phyloP scores from a whole-genome alignment of 2,113 vertebrate genomes.

The Ibidorhyncha struthersii region DNA sequence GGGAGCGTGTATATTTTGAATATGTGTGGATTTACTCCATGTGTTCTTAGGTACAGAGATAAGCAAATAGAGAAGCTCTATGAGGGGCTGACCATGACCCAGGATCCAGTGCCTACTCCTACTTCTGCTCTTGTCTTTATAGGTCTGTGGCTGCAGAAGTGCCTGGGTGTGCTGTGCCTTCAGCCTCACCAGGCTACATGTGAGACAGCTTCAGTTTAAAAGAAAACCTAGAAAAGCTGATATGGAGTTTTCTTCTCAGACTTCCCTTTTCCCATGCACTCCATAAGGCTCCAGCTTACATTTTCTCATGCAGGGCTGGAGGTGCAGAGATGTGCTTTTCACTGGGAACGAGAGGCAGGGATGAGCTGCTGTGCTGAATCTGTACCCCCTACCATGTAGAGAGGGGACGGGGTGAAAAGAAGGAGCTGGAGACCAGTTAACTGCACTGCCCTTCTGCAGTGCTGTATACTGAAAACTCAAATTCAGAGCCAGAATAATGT shows the following conservation, averaged over 20 bases:
- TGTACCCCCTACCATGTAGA: not conserved
- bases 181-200: not conserved
- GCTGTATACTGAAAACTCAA: not conserved
- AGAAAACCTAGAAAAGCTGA: not conserved
- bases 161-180: not conserved
- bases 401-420: not conserved
- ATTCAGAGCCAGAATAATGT: not conserved
- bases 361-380: not conserved
- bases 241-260: fast-evolving
- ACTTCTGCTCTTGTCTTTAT: not conserved
- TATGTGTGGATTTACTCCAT: not conserved
- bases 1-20: not conserved
- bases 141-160: not conserved
- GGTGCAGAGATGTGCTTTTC: not conserved
- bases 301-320: not conserved
- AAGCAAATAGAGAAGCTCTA: not conserved
- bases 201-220: not conserved
- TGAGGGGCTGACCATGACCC: not conserved
- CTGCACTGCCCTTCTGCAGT: not conserved
- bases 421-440: not conserved
- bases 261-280: not conserved
- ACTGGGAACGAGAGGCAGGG: not conserved
- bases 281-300: not conserved
- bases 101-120: not conserved
- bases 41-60: not conserved